phyloP scores from a whole-genome alignment of 2,888 invertebrate genomes.

The Sinhomidia bicolor region DNA sequence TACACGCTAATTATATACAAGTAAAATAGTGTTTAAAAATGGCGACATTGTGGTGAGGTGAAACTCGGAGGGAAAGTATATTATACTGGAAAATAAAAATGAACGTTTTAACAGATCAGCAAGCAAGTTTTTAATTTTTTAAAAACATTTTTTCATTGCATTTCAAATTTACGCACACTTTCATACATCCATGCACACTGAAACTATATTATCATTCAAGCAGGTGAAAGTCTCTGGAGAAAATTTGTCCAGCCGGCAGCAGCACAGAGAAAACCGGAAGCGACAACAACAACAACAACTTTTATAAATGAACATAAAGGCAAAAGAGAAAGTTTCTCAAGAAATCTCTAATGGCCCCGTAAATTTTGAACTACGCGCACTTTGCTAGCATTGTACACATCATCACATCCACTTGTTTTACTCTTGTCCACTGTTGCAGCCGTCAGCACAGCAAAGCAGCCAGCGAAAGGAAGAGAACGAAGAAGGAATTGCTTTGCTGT shows the following conservation, averaged over 20 bases:
- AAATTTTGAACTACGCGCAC: not conserved
- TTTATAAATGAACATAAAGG: not conserved
- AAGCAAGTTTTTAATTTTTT: not conserved
- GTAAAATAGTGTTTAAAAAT: not conserved
- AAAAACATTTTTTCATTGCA: too few relatives aligned
- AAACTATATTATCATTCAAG: too few relatives aligned
- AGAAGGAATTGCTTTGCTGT: not conserved
- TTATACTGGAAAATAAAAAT: conserved; percentile 15
- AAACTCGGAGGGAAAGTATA: conserved; percentile 4
- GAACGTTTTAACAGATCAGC: conserved; percentile 7
- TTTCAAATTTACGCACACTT: too few relatives aligned
- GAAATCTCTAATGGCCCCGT: not conserved
- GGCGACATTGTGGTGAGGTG: not conserved
- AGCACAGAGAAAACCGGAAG: too few relatives aligned
- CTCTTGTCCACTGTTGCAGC: conserved; percentile 14
- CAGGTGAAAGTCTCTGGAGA: conserved; percentile 9
- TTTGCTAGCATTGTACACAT: conserved; percentile 56
- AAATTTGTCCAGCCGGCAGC: not conserved
- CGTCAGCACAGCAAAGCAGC: conserved; percentile 20
- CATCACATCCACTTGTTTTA: conserved; percentile 39
- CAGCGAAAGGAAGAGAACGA: too few relatives aligned
- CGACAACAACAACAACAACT: too few relatives aligned
- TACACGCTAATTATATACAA: too few relatives aligned
- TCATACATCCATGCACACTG: too few relatives aligned
- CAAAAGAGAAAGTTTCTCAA: conserved; percentile 16